Evolutionary conservation across 2,888 invertebrate genomes (phyloP), one percentile per base, ranked within the genome.

Genomic region (Malthinus flaveolus): DNA sequence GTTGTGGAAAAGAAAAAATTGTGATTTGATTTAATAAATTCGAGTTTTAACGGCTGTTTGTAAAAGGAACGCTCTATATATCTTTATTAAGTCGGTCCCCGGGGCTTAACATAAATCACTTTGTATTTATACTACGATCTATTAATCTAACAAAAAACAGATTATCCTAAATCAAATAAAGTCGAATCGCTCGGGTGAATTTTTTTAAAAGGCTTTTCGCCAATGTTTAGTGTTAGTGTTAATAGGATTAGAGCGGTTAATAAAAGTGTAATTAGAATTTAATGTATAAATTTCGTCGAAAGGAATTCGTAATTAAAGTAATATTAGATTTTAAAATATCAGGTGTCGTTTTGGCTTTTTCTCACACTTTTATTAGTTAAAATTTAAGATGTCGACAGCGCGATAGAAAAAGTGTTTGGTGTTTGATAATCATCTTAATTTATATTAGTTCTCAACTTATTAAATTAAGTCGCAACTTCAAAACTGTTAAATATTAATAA

Each of bases 71-170:
- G 60, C 51, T 58, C 63, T 62, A 66, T 66, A 66, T 66, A 66
- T 66, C 66, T 66, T 63, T 66, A 64, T 64, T 64, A 65, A 66
- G 66, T 65, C 65, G 61, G 52, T 36, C 56, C 64, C 50, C 37
- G 36, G 47, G 58, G 66, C 61, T 59, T 59, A 59, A 59, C 57
- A 66, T 68, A 68, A 68, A 68, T 68, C 66, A 66, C 63, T 52
- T 66, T 60, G 63, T 63, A 65, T 67, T 67, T 67, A 66, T 56
- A 60, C 61, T 62, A 61, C 23, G 64, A 64, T 67, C 65, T 61
- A 62, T 65, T 57, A 61, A 56, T 59, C 37, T 48, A 52, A 64
- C 55, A 62, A 64, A 60, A 57, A 64, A 53, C 61, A 63, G 62
- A 62, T 65, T 62, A 62, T 59, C 56, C 54, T 49, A 61, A 62